These are phyloP conservation scores for Enteromius mattozi DNA, from an alignment of 2,797 vertebrate genomes.

Conservation along the genomic window DNA sequence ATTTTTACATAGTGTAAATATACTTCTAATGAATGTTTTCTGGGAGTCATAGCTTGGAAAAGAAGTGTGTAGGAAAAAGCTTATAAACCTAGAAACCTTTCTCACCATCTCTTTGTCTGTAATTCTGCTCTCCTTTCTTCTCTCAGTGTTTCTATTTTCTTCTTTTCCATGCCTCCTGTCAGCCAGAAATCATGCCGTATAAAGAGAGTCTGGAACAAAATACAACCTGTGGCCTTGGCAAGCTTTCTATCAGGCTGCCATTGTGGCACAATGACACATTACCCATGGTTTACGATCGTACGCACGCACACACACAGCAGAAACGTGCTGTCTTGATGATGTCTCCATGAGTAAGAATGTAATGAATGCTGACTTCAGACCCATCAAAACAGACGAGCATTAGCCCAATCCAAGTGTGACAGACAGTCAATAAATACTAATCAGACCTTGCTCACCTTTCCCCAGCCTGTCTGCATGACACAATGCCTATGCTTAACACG, in stretches of 20 bases:
- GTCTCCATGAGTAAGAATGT: conserved; percentile 51
- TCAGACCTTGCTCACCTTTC: conserved; percentile 43
- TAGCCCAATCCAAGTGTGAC: conserved; percentile 46
- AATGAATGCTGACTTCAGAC: conserved; percentile 57
- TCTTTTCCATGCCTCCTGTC: conserved; percentile 39
- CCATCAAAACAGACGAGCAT: conserved; percentile 35
- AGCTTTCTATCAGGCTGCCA: conserved; percentile 18
- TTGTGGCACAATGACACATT: conserved; percentile 45
- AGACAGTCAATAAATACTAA: conserved; percentile 52
- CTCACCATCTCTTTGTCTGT: conserved; percentile 39
- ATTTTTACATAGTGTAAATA: background rate
- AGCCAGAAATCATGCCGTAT: conserved; percentile 49
- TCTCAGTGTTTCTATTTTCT: conserved; percentile 7
- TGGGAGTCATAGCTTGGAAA: background rate
- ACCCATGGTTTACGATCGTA: conserved; percentile 49
- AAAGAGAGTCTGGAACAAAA: conserved; percentile 46
- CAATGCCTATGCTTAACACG: conserved; percentile 23
- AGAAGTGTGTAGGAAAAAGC: background rate
- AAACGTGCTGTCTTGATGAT: conserved; percentile 53
- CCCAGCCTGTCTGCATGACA: conserved; percentile 25
- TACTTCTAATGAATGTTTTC: conserved; percentile 13
- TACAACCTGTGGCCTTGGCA: conserved; percentile 51
- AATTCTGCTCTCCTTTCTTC: conserved; percentile 10
- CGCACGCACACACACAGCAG: conserved; percentile 66
- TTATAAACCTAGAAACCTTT: conserved; percentile 31